Conservation (phyloP, 1,140 invertebrate species). For the Marisa cornuarietis region DNA sequence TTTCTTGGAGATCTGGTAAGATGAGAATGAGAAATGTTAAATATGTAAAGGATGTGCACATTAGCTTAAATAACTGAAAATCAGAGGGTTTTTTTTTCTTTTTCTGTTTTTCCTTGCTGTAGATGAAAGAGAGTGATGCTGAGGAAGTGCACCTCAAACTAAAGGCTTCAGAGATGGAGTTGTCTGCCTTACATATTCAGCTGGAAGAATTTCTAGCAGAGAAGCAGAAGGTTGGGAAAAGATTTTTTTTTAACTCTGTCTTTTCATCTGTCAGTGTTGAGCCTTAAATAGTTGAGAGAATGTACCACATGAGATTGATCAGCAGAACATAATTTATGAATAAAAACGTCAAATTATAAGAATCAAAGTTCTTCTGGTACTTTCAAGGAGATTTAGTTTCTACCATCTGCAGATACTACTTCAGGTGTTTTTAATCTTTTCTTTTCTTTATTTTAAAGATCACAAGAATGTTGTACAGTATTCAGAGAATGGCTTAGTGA, state of each 20-base stretch:
- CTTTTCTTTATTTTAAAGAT: not conserved
- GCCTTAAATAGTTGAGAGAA: no score
- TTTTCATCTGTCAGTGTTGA: not conserved
- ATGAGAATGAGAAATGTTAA: no score
- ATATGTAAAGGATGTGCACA: no score
- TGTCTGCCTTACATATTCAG: slow-evolving; percentile 50
- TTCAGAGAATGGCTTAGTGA: not conserved
- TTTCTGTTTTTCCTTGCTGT: not conserved
- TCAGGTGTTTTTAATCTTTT: not conserved
- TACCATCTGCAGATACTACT: no score
- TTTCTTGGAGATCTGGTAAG: no score
- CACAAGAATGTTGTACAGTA: not conserved
- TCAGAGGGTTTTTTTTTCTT: no score
- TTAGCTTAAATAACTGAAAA: no score
- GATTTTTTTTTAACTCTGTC: slow-evolving; percentile 2
- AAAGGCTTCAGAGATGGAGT: slow-evolving; percentile 45
- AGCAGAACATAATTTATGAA: no score
- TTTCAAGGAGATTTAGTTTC: no score
- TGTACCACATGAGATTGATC: no score
- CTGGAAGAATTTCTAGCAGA: slow-evolving; percentile 51
- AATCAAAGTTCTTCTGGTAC: no score
- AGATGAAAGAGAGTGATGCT: slow-evolving; percentile 36
- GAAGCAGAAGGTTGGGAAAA: slow-evolving; percentile 38
- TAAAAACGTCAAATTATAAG: no score
- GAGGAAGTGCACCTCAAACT: slow-evolving; percentile 38